A percentile compares a stretch with the other conserved stretches of the same genome.
Conservation (phyloP, 2,113 vertebrate species). For the Microcebus murinus region DNA sequence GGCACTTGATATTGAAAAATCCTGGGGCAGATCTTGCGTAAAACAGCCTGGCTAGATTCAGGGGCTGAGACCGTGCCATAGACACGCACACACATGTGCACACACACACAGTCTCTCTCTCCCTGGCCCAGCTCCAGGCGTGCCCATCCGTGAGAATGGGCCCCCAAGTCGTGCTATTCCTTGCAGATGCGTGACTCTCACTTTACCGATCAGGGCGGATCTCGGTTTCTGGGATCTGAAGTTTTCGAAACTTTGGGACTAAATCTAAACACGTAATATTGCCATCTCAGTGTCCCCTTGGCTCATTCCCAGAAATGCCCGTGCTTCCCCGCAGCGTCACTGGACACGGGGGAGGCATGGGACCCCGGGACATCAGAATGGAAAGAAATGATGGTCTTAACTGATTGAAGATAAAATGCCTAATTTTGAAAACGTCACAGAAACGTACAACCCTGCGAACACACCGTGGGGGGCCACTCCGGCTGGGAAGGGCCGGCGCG, state of each 20-base stretch:
- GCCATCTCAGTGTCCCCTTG: background rate
- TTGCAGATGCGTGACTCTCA: background rate
- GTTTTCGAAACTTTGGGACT: background rate
- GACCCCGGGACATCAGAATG: background rate
- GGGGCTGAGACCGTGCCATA: background rate
- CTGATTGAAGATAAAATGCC: background rate
- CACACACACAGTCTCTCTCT: fast-evolving
- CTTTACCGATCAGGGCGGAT: background rate
- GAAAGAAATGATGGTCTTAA: background rate
- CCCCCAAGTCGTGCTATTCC: background rate
- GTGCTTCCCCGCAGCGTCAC: background rate
- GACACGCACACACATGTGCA: background rate
- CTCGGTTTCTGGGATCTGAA: background rate
- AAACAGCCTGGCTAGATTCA: background rate
- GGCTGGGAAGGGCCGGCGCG: fast-evolving
- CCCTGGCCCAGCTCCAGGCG: background rate
- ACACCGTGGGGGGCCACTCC: background rate
- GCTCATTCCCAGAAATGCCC: background rate
- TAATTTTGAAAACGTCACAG: background rate
- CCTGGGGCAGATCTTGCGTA: background rate
- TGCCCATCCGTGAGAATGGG: background rate
- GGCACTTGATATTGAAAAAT: background rate
- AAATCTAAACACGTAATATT: background rate
- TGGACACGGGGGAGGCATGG: too few species aligned
- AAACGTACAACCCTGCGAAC: background rate